Conservation (phyloP, 2,888 invertebrate genomes). For the Chamaedrilus cognettii region DNA sequence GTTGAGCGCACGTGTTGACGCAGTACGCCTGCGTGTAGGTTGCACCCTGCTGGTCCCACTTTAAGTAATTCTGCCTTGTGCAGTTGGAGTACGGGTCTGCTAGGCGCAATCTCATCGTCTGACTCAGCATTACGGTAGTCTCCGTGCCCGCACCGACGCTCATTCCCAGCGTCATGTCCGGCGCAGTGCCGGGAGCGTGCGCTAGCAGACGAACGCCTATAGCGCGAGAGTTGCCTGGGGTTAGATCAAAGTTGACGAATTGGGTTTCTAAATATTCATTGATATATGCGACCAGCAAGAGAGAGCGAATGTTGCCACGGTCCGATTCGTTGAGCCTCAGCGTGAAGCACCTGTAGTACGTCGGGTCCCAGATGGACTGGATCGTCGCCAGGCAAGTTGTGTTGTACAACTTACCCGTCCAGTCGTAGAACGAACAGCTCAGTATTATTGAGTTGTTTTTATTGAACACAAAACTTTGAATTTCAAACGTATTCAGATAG, state of each 20-base stretch:
- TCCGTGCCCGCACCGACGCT: conserved; percentile 2
- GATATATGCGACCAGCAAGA: background rate
- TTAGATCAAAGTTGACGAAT: background rate
- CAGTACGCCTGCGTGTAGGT: background rate
- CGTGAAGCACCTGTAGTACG: background rate
- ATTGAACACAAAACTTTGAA: too few species aligned
- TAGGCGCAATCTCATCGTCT: background rate
- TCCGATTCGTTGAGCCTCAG: background rate
- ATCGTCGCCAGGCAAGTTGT: too few species aligned
- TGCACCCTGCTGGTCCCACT: background rate
- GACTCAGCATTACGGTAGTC: background rate
- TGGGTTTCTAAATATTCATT: background rate
- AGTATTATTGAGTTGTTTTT: too few species aligned
- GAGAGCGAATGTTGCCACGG: background rate
- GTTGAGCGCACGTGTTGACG: background rate
- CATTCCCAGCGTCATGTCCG: background rate
- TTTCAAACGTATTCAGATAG: too few species aligned
- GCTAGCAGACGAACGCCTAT: background rate
- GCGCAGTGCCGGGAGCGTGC: conserved; percentile 1
- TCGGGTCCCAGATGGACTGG: too few species aligned
- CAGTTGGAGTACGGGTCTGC: conserved; percentile 6
- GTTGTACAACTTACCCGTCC: too few species aligned
- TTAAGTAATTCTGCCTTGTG: background rate
- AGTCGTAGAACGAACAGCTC: too few species aligned
- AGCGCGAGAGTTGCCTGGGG: background rate